Percentiles rank a stretch among this genome's conserved stretches.
These are phyloP conservation scores for Phocoena sinus DNA, from an alignment of 2,113 vertebrate species.

Conservation along the genomic window DNA sequence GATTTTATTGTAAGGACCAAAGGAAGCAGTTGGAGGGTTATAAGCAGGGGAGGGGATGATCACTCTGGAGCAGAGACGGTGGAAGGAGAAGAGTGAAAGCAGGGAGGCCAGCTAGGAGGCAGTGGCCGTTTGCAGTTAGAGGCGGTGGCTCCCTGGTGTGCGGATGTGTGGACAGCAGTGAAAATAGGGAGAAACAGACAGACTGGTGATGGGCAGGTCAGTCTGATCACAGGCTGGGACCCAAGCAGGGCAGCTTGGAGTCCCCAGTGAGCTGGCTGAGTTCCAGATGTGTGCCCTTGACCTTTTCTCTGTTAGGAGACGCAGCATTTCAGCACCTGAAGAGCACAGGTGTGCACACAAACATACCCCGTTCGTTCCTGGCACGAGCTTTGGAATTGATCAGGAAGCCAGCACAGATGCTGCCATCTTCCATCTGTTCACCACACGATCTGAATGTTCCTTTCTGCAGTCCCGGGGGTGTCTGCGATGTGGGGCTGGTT, in stretches of 20 bases:
- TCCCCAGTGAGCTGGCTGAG: neutral
- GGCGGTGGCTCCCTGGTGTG: neutral
- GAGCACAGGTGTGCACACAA: neutral
- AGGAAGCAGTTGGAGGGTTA: neutral
- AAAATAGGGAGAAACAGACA: neutral
- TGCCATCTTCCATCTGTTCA: neutral
- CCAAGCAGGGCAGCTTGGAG: neutral
- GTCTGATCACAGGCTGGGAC: neutral
- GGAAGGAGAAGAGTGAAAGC: neutral
- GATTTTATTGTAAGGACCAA: neutral
- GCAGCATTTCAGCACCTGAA: neutral
- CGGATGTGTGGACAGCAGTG: neutral
- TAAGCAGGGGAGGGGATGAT: no score
- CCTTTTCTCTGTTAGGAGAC: neutral
- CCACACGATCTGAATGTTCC: neutral
- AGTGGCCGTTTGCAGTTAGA: accelerated
- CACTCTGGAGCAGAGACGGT: neutral
- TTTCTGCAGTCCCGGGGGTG: neutral
- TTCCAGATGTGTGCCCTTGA: neutral
- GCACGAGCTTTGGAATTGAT: neutral
- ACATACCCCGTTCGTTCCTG: neutral
- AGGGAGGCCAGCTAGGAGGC: neutral
- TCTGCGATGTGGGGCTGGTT: neutral
- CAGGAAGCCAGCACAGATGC: neutral
- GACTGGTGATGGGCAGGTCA: neutral